Evolutionary conservation across 2,797 vertebrate genomes (phyloP), one percentile per base, ranked within the genome.

Genomic region (Poeciliopsis turneri): DNA sequence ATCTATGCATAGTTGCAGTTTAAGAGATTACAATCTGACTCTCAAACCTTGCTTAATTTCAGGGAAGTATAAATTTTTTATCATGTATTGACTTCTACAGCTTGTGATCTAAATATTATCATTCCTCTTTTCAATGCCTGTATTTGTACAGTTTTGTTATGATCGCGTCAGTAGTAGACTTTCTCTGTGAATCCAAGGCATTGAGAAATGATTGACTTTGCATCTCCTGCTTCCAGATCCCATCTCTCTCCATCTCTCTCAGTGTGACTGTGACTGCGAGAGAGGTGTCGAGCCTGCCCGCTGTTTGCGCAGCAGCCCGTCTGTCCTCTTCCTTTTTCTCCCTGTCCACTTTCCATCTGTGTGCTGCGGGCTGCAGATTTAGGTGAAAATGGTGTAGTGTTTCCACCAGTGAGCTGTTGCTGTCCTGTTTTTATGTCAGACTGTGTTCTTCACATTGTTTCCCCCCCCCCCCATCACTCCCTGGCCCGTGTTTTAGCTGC

Each of bases 331-430:
- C 74, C 83, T 87, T 75, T 70, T 75, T 87, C 90, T 90, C 85
- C 88, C 87, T 78, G 90, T 88, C 84, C 88, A 88, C 84, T 90
- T 91, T 93, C 93, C 91, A 92, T 94, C 92, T 92, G 88, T 86
- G 91, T 85, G 85, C 90, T 88, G 81, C 85, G 89, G 88, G 92
- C 82, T 92, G 88, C 91, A 92, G 86, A 93, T 95, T 93, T 92
- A 94, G 93, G 94, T 96, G 96, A 96, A 97, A 97, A 90, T 93
- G 87, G 92, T 95, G 95, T 93, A 91, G 86, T 79, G 79, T 87
- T 51, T 88, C 90, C 87, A 39, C 86, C 92, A 91, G 91, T 92
- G 91, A 96, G 94, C 95, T 94, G 88, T 95, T 95, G 92, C 90
- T 85, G 88, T 88, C 89, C 94, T 90, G 94, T 91, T 87, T 89